phyloP scores from a whole-genome alignment of 2,113 vertebrate genomes.

The Phaetusa simplex region DNA sequence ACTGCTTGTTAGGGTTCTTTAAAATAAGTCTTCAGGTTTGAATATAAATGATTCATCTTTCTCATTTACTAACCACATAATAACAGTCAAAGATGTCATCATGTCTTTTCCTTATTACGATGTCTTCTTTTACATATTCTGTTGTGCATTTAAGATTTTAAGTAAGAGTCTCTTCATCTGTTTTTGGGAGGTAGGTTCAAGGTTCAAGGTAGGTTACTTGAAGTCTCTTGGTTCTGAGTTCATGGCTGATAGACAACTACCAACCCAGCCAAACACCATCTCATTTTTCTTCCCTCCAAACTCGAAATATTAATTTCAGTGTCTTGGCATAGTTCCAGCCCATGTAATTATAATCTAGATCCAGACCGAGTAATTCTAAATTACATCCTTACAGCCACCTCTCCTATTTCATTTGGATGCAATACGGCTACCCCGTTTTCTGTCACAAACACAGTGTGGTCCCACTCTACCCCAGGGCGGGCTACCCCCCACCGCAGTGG shows the following conservation, averaged over 20 bases:
- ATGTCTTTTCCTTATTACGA: background rate
- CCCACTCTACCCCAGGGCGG: background rate
- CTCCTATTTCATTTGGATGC: background rate
- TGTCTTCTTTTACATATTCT: background rate
- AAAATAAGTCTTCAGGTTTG: background rate
- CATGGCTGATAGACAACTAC: background rate
- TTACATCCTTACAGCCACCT: background rate
- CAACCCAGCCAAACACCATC: background rate
- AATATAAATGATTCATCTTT: background rate
- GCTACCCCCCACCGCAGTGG: background rate
- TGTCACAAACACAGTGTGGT: background rate
- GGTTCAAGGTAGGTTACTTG: background rate
- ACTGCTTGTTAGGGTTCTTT: background rate
- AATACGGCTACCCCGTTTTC: background rate
- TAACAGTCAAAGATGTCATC: background rate
- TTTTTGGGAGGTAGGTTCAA: background rate
- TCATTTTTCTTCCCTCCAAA: background rate
- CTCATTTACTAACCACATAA: background rate
- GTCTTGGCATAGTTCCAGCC: background rate
- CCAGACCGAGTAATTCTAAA: background rate
- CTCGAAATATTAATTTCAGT: background rate
- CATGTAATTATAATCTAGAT: background rate
- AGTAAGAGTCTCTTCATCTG: background rate
- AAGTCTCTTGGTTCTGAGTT: background rate
- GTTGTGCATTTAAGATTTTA: background rate